Evolutionary conservation across 2,888 invertebrate species (phyloP), one percentile per base, ranked within the genome.

Genomic region (Eupsilia transversa): DNA sequence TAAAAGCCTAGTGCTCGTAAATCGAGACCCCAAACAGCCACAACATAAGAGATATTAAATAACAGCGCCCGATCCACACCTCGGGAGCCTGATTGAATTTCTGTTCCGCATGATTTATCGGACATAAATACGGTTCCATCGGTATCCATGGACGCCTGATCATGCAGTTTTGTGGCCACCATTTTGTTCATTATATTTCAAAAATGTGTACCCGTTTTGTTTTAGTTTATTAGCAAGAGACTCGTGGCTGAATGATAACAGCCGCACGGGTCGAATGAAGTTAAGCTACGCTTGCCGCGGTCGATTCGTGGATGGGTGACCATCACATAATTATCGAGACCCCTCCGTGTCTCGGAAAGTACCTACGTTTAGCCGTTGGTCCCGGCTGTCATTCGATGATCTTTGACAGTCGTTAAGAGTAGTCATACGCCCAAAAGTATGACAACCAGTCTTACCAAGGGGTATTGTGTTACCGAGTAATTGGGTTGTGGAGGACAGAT

Each of bases 11-110:
- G 57, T 54, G 63, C 65, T 83, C 74, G 83, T 80, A 79, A 79
- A 83, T 79, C 65, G 80, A n/a, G 64, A 82, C 61, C 75, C 76
- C 63, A 52, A 82, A 84, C 79, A 70, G 79, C 73, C 64, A 67
- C 69, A 79, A 79, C 74, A 79, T 71, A 76, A 56, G 43, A 73
- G 69, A 86, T 86, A 86, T 87, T 87, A 82, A 78, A 83, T 85
- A 84, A 88, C 84, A 82, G 69, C 82, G 75, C 80, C 72, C 82
- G 83, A 74, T 85, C 84, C 77, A 77, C 88, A 87, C 89, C 87
- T 88, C 87, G 87, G 89, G 90, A 86, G 88, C 87, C 89, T 91
- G 92, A 94, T 94, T 94, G 92, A 94, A 94, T 94, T 94, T 93
- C 91, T 87, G 88, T 91, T 90, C 89, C 91, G 89, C 89, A 92